A percentile compares a stretch with the other conserved stretches of the same genome.
Evolutionary conservation across 2,888 invertebrate species (phyloP).

Genomic region (Candidula unifasciata): DNA sequence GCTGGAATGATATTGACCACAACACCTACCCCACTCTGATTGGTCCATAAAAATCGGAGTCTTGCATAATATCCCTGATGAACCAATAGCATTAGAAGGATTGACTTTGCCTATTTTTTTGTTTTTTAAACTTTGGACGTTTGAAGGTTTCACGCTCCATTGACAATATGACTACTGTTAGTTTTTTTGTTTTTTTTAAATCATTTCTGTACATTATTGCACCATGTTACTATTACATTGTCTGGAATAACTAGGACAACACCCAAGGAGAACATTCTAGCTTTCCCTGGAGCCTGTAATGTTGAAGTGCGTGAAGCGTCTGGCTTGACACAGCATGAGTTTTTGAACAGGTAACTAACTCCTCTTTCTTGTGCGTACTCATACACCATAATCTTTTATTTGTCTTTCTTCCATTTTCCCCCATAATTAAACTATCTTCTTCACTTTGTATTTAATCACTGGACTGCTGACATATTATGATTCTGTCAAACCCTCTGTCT

Average conservation of each 20-base stretch:
- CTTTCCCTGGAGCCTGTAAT: conserved; percentile 73
- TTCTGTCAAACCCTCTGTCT: no score
- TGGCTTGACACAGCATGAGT: conserved; percentile 64
- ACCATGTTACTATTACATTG: not conserved
- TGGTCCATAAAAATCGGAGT: no score
- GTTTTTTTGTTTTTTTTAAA: not conserved
- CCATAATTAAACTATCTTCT: no score
- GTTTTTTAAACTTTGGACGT: no score
- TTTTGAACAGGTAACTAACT: conserved; percentile 62
- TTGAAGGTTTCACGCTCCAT: not conserved
- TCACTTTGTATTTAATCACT: no score
- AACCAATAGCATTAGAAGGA: no score
- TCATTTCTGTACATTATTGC: not conserved
- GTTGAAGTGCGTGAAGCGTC: conserved; percentile 68
- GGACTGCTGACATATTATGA: no score
- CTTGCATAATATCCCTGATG: no score
- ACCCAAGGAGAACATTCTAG: conserved; percentile 64
- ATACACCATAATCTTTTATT: not conserved
- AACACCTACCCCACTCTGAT: no score
- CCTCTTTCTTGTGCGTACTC: not conserved
- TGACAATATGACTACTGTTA: not conserved
- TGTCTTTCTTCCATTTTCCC: not conserved
- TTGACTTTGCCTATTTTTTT: no score
- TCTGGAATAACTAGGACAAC: conserved; percentile 60
- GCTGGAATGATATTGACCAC: no score